Base-by-base conservation (phyloP, 2,113 vertebrate genomes). In the Scomber scombrus region DNA sequence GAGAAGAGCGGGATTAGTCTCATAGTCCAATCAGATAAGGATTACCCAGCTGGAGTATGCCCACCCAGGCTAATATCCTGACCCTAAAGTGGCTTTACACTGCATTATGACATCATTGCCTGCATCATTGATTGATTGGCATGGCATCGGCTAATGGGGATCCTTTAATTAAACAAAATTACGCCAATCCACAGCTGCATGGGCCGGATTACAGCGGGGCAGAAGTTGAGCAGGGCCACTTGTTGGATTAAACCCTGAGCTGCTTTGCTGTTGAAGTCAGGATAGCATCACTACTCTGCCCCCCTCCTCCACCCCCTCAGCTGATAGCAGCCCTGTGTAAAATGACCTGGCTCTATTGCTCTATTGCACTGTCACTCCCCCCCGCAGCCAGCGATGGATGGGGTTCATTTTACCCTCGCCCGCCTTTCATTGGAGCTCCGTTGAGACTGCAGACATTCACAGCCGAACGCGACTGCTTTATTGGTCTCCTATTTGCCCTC, bases 21-120 rank as follows among this genome's bases (percentile, higher is more conserved):
- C 88, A 77, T 87, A 61, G 90, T 80, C 72, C 81, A 85, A 91
- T 95, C 92, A 90, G 93, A 94, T 94, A 87, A 93, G 88, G 92
- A 92, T 93, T 91, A 92, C 81, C 54, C 79, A 63, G 62, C 82
- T 89, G 86, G 69, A 87, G 78, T 40, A 18, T 23, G 88, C 85
- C 88, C 81, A 82, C 75, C 85, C 82, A 73, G 84, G 89, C 87
- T 91, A 91, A 91, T 91, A 78, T 84, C 82, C 82, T 13, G 11
- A 65, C 74, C 86, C 81, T 75, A 80, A 85, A 84, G 82, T 76
- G 83, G 86, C 89, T 90, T 94, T 93, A 92, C 66, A 19, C 78
- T 60, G 87, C 71, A 89, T 87, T 87, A 90, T 83, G 73, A 90
- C 88, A 85, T 40, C 7, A 40, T 40, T 40, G 34, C 34, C 9